Percentiles rank a stretch among this genome's conserved stretches.
Evolutionary conservation across 1,140 invertebrate genomes (phyloP).

Genomic region (Octopus bimaculoides): DNA sequence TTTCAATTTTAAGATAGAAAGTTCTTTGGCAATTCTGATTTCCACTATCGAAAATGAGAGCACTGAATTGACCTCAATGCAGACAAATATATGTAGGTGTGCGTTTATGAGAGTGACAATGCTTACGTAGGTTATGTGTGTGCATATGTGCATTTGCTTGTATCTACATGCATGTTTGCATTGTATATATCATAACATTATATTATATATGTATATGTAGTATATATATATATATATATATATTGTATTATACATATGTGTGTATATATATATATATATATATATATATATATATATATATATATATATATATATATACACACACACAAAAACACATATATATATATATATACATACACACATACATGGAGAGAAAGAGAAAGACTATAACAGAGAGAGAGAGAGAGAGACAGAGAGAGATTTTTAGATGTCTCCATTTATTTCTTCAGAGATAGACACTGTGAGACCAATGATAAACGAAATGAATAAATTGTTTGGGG

Average conservation of each 20-base stretch:
- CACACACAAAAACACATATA: background rate
- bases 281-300: slow-evolving; percentile 4
- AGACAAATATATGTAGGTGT: no score
- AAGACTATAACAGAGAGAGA: background rate
- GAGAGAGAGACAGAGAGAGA: background rate
- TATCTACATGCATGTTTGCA: no score
- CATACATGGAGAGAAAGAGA: background rate
- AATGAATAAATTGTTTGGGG: no score
- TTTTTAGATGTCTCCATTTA: background rate
- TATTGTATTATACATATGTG: background rate
- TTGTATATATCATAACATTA: background rate
- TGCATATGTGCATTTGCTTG: no score
- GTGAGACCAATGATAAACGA: no score
- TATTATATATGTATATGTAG: background rate
- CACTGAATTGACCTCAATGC: no score
- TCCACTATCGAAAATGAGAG: no score
- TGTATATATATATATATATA: background rate
- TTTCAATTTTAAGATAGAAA: no score
- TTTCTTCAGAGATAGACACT: no score
- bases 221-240: background rate
- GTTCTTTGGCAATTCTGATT: no score
- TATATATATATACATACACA: background rate
- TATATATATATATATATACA: background rate
- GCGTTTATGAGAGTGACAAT: no score
- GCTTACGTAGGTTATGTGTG: no score